Base-by-base conservation (phyloP, 2,113 vertebrate species). In the Malurus elegans region DNA sequence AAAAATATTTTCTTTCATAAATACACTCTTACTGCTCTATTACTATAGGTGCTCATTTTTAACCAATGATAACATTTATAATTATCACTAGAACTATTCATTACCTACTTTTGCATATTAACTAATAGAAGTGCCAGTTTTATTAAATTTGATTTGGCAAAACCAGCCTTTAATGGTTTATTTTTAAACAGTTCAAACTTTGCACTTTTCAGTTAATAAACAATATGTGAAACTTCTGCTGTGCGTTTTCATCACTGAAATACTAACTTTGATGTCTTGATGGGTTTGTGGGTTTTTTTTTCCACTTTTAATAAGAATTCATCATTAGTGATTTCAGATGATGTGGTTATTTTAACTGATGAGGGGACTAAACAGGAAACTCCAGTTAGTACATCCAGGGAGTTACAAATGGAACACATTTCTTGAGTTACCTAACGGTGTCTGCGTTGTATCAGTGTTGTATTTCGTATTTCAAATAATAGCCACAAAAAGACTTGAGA, bases 41-140 rank as follows among this genome's bases (percentile, higher is more conserved):
- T 93, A 65, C 36, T 82, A 14, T 78, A 90, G 92, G 79, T 97
- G 79, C 95, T 95, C 66, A 44, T 90, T 94, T 91, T 93, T 70
- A 88, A 64, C 44, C 44, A 73, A 54, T 79, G 73, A 26, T 53
- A 79, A 12, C 28, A 83, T 94, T 97, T 98, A 67, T 97, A 96
- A 92, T 98, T 98, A 97, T 93, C 96, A 98, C 97, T 94, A 95
- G 86, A 93, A 76, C 21, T 88, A 70, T 86, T 95, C 42, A 48
- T 82, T 90, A 60, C 64, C 71, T 93, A 86, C 75, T 96, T 96
- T 78, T 71, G 47, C 88, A 38, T 95, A 90, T 79, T 38, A 69
- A 34, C 24, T 32, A 65, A 70, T 29, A 76, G n/a, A 75, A 92
- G 69, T 88, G 56, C 90, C 90, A 88, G 64, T 86, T 88, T 83